Percentiles rank a stretch among this genome's conserved stretches.
phyloP scores from a whole-genome alignment of 2,113 vertebrate genomes.

The Mesitornis unicolor region DNA sequence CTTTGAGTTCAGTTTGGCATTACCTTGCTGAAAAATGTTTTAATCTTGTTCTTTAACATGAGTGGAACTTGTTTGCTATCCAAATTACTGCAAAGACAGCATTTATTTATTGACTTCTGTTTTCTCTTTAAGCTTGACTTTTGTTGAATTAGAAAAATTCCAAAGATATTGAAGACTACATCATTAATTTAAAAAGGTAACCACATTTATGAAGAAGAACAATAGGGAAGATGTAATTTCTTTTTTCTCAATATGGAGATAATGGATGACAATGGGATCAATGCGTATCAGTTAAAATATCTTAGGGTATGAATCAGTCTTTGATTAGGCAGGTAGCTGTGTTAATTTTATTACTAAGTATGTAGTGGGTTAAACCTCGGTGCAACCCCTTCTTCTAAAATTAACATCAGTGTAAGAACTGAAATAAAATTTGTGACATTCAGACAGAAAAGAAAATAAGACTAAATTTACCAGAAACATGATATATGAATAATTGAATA shows the following conservation, averaged over 20 bases:
- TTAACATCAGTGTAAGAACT: constrained; percentile 34
- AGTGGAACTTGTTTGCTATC: neutral
- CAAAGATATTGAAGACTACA: neutral
- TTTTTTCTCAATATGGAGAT: neutral
- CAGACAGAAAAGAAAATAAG: constrained; percentile 53
- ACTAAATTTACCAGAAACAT: constrained; percentile 60
- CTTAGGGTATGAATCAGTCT: constrained; percentile 9
- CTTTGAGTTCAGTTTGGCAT: neutral
- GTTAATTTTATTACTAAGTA: constrained; percentile 54
- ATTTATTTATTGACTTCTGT: neutral
- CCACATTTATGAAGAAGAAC: neutral
- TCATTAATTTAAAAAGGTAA: neutral
- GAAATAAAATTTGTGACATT: constrained; percentile 51
- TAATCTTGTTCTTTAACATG: neutral
- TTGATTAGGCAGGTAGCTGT: constrained; percentile 36
- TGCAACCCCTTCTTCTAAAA: constrained; percentile 15
- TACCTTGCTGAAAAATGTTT: neutral
- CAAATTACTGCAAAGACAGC: neutral
- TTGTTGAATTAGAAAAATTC: neutral
- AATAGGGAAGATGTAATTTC: neutral
- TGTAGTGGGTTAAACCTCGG: constrained; percentile 60
- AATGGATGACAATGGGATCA: neutral
- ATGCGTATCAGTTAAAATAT: neutral
- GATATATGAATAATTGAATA: constrained; percentile 64
- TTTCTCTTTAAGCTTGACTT: neutral